These are phyloP conservation scores for Oeneis ivallda DNA, from an alignment of 2,888 invertebrate species.

Conservation along the genomic window DNA sequence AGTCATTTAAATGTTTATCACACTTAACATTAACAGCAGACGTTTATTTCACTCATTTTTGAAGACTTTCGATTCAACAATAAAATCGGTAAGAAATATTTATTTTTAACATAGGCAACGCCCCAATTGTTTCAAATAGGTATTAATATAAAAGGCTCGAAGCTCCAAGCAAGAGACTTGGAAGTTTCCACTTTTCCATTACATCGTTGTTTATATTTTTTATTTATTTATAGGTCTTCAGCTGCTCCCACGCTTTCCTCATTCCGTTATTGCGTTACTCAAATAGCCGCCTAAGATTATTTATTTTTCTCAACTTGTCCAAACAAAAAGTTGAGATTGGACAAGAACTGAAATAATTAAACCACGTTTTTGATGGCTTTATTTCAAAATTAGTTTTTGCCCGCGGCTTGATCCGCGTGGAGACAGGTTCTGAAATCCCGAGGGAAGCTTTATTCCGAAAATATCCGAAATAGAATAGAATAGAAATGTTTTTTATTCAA, in stretches of 20 bases:
- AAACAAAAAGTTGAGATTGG: not conserved
- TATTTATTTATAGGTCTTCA: slow-evolving; percentile 25
- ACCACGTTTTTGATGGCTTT: not conserved
- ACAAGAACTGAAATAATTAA: not conserved
- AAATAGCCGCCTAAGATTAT: slow-evolving; percentile 11
- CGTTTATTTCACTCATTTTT: too few relatives aligned
- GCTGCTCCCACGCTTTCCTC: not conserved
- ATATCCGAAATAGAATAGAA: too few relatives aligned
- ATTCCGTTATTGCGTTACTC: slow-evolving; percentile 1
- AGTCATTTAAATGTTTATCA: too few relatives aligned
- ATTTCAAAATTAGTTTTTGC: not conserved
- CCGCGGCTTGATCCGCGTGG: too few relatives aligned
- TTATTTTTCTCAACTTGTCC: slow-evolving; percentile 6
- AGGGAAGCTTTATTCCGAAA: too few relatives aligned
- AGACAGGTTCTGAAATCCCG: too few relatives aligned
- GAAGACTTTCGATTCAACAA: too few relatives aligned
- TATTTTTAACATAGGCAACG: too few relatives aligned
- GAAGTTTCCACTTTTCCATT: slow-evolving; percentile 20
- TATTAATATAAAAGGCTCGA: slow-evolving; percentile 16
- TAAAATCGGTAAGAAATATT: too few relatives aligned
- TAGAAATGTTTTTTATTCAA: too few relatives aligned
- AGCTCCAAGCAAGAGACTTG: slow-evolving; percentile 9
- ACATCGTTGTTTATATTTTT: slow-evolving; percentile 16
- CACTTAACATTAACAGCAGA: too few relatives aligned
- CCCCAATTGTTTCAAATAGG: not conserved